Evolutionary conservation across 2,888 invertebrate genomes (phyloP), one percentile per base, ranked within the genome.

Genomic region (Girardia tigrina): DNA sequence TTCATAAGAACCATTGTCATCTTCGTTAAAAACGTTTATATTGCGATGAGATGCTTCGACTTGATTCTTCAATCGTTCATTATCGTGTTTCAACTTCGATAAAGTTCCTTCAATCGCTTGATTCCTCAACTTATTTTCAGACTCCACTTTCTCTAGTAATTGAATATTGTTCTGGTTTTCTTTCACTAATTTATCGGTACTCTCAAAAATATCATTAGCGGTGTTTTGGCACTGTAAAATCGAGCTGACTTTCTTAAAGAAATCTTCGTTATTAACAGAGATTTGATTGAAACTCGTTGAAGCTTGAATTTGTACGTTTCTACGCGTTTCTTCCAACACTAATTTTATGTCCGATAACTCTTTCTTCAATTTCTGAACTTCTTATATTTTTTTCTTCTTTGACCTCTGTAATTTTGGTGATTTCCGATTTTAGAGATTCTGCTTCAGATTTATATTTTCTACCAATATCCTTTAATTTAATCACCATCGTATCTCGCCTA

Each of bases 391-490:
- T 56, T 20, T 56, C 2, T 20, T 56, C 56, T 56, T 56, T 56
- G 6, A 20, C 56, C 2, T 56, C 56, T 8, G 56, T 56, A 2
- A 56, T 2, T 29, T 72, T 28, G 2, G 36, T 16, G 23, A 23
- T 74, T 8, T 74, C 74, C 12, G 16, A 70, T 1, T 28, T 75
- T 12, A 36, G 27, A 8, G 29, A 26, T 42, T 75, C 76, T 8
- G 77, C 77, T 56, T 76, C 76, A 26, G 28, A 29, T 36, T 76
- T 76, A 77, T 77, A 77, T 42, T 77, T 77, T n/a, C 77, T 70
- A 28, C 77, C 77, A 23, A 77, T 70, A 26, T 77, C 77, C 20
- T 69, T 36, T n/a, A 77, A 75, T 56, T 76, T 28, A 1, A 28
- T 56, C 28, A 76, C 75, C 4, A 75, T 6, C 20, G 29, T 26